Evolutionary conservation across 2,113 vertebrate genomes (phyloP), one percentile per base, ranked within the genome.

Genomic region (Microcebus jonahi): DNA sequence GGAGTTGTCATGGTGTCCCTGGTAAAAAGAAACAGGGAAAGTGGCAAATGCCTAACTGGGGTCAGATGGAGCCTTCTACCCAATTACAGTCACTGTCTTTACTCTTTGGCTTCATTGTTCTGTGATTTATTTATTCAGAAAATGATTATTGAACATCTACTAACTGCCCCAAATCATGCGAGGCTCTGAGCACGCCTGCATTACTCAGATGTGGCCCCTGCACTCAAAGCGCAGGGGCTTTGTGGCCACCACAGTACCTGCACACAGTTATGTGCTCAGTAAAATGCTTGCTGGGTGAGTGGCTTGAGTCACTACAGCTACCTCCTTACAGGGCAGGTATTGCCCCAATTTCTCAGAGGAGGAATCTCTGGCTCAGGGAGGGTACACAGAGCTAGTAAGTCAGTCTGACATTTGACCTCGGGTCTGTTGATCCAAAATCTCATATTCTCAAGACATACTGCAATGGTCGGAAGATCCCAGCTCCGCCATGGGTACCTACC

Each of bases 1-100:
- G 0, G 48, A 10, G 29, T 48, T 12, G 0, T 50, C n/a, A 5
- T 0, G 8, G 80, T 14, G 9, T 13, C 27, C 27, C 36, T 6
- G n/a, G n/a, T 20, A 27, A 5, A 5, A 55, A 77, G 67, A 20
- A 57, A 9, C 27, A 20, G 5, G 34, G 42, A 29, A 27, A 8
- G 15, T 29, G 83, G 17, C 5, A 36, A 12, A 8, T 0, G 21
- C 68, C 82, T 13, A 14, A 0, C 1, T 3, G 59, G 29, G 27
- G 23, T 42, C 42, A 39, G 48, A 11, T 27, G 1, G 29, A 8
- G n/a, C 23, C 11, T 53, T 50, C 17, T 36, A 8, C 8, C 71
- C 45, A 8, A 0, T 3, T 6, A 7, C 42, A 59, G 4, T 27
- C 45, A 3, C 48, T 50, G 5, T 15, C 61, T 70, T 42, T 4